Evolutionary conservation across 2,888 invertebrate species (phyloP).

Genomic region (Sarcophaga caerulescens): DNA sequence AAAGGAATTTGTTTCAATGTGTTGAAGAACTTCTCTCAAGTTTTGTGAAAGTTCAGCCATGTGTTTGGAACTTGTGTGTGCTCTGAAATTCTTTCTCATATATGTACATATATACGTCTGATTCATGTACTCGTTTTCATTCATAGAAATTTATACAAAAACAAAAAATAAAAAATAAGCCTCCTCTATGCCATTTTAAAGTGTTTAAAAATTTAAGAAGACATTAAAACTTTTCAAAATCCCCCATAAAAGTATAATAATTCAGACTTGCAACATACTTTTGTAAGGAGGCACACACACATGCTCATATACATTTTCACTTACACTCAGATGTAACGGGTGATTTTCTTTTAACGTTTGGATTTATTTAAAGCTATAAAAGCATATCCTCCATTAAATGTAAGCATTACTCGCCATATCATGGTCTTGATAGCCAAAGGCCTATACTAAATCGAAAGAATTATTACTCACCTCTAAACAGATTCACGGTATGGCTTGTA

Average conservation of each 20-base stretch:
- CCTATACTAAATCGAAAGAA: too few relatives aligned
- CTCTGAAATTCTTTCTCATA: neutral
- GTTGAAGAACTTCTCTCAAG: neutral
- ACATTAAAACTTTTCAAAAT: slow-evolving; percentile 42
- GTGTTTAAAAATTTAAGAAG: slow-evolving; percentile 58
- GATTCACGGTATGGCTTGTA: too few relatives aligned
- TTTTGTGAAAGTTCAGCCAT: neutral
- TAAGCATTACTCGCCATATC: too few relatives aligned
- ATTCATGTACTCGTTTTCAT: neutral
- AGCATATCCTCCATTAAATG: too few relatives aligned
- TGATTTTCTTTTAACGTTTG: too few relatives aligned
- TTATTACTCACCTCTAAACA: too few relatives aligned
- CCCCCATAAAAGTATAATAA: slow-evolving; percentile 34
- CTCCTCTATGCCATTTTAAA: slow-evolving; percentile 27
- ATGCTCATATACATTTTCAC: neutral
- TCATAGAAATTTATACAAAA: too few relatives aligned
- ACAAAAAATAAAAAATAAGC: neutral
- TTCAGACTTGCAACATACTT: slow-evolving; percentile 3
- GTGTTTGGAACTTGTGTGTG: neutral
- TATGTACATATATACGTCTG: neutral
- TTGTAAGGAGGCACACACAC: neutral
- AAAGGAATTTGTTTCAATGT: neutral
- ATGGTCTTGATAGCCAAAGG: too few relatives aligned
- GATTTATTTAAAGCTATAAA: too few relatives aligned
- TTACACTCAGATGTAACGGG: neutral